Base-by-base conservation (phyloP, 2,888 invertebrate genomes). In the Anticlea derivata region DNA sequence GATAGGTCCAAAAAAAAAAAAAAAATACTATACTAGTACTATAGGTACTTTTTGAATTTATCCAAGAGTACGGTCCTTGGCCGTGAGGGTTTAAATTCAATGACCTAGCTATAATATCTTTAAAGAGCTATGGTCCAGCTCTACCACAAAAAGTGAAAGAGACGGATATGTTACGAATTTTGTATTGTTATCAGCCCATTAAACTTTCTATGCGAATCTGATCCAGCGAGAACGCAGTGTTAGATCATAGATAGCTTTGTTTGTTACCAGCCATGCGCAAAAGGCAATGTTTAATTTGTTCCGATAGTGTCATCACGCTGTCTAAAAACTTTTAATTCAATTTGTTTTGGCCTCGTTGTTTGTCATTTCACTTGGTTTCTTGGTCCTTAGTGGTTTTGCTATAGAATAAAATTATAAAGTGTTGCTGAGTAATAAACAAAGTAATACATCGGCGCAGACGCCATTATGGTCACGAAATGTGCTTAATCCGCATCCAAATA, bases 381-480 rank as follows among this genome's bases (percentile, higher is more conserved):
- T 24, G 5, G 24, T n/a, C n/a, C n/a, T n/a, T n/a, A n/a, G n/a
- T n/a, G n/a, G n/a, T n/a, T n/a, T n/a, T n/a, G n/a, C n/a, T n/a
- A n/a, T n/a, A n/a, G n/a, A n/a, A n/a, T n/a, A n/a, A n/a, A 17
- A 17, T 17, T 17, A 17, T 17, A n/a, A n/a, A 61, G 58, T 48
- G 63, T 66, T 65, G 61, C 73, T 66, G 56, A 27, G 67, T 68
- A 67, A 80, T 84, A 84, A 83, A 81, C 81, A 74, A 78, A 68
- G 55, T 40, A 50, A 63, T 60, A 63, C 66, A 64, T 70, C 63
- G 65, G 49, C 65, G 52, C 57, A 63, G 65, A 73, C 78, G 79
- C 74, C 78, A 77, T 78, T 82, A 75, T 50, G 74, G 83, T 85
- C 87, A 86, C 86, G 86, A 84, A 70, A 70, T 72, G 75, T 74